Conservation (phyloP, 2,888 invertebrate species). For the Cotesia congregata region DNA sequence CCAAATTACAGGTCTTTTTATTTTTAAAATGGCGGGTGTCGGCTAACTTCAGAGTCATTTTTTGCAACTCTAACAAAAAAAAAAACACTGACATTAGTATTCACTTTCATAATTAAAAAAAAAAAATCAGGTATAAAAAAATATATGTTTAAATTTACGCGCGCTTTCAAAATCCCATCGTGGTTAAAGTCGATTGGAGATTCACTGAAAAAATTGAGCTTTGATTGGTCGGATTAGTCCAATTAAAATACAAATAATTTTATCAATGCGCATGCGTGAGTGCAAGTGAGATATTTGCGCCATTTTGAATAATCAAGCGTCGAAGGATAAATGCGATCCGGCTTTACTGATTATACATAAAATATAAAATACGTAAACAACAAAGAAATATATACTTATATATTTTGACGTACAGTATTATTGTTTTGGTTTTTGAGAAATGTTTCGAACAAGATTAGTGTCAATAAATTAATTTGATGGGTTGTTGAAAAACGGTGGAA, state of each 20-base stretch:
- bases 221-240: background rate
- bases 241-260: slow-evolving; percentile 1
- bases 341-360: background rate
- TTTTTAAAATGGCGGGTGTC: too few relatives aligned
- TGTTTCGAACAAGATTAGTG: background rate
- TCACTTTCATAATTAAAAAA: too few relatives aligned
- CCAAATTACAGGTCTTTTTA: too few relatives aligned
- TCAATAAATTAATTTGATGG: background rate
- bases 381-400: background rate
- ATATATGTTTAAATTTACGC: slow-evolving; percentile 10
- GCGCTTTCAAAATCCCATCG: background rate
- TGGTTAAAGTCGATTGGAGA: slow-evolving; percentile 17
- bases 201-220: background rate
- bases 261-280: background rate
- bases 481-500: background rate
- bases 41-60: too few relatives aligned
- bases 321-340: background rate
- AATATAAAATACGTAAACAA: slow-evolving; percentile 2
- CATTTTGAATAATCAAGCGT: background rate
- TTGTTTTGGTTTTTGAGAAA: background rate
- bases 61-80: too few relatives aligned
- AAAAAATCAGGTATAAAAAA: too few relatives aligned
- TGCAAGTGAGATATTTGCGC: background rate
- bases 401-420: background rate
- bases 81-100: too few relatives aligned